Percentiles rank a stretch among this genome's conserved stretches.
Conservation (phyloP, 2,797 vertebrate genomes). For the Nannoperca obscura region DNA sequence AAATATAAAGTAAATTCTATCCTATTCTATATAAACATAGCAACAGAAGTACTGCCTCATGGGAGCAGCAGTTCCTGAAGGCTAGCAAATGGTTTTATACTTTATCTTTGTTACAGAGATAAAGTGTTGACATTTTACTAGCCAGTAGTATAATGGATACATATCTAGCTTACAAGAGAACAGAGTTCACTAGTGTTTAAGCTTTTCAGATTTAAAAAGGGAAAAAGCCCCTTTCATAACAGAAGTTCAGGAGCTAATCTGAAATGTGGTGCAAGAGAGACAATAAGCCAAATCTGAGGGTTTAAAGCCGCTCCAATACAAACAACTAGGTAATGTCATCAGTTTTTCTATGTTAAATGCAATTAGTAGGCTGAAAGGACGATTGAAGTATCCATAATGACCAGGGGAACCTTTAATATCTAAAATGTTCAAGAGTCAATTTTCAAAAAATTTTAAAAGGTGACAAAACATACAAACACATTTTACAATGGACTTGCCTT, state of each 20-base stretch:
- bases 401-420: not conserved
- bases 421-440: too few species aligned
- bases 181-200: not conserved
- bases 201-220: not conserved
- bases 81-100: not conserved
- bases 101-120: not conserved
- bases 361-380: not conserved
- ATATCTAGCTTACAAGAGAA: not conserved
- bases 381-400: not conserved
- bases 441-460: not conserved
- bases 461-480: slow-evolving; percentile 1
- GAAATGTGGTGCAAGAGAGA: too few species aligned
- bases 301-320: not conserved
- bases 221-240: too few species aligned
- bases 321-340: not conserved
- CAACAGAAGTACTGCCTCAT: not conserved
- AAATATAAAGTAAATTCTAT: not conserved
- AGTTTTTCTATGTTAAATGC: not conserved
- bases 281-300: too few species aligned
- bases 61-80: not conserved
- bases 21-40: not conserved
- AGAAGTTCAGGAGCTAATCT: not conserved
- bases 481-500: not conserved
- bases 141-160: not conserved
- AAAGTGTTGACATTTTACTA: not conserved